phyloP scores from a whole-genome alignment of 2,888 invertebrate genomes.

The Latheticus oryzae region DNA sequence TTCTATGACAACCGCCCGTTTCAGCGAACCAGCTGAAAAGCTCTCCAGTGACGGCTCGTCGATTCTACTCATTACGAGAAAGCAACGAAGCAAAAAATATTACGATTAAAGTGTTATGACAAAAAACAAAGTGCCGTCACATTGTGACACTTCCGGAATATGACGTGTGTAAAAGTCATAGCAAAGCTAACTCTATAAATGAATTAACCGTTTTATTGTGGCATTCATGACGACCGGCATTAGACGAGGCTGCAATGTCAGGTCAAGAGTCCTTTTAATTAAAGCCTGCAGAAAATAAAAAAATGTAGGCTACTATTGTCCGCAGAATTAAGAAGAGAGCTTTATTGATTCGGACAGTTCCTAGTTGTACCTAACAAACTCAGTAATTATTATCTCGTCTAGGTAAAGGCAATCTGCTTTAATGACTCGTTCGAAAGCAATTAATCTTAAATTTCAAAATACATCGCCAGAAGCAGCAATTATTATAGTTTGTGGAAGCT shows the following conservation, averaged over 20 bases:
- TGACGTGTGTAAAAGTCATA: too few species aligned
- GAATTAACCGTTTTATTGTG: conserved; percentile 20
- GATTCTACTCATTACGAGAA: conserved; percentile 17
- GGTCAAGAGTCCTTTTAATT: conserved; percentile 22
- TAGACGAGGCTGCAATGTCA: conserved; percentile 13
- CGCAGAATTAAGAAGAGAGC: conserved; percentile 25
- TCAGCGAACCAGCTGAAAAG: conserved; percentile 36
- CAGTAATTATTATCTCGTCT: conserved; percentile 18
- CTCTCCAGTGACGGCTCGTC: conserved; percentile 31
- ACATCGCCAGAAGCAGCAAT: conserved; percentile 38
- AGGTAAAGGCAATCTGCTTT: conserved; percentile 27
- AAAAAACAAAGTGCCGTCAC: too few species aligned
- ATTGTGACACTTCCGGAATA: too few species aligned
- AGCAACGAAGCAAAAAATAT: conserved; percentile 23
- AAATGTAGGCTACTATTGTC: conserved; percentile 1
- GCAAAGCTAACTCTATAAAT: conserved; percentile 14
- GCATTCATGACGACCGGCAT: conserved; percentile 19
- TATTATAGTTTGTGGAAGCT: conserved; percentile 31
- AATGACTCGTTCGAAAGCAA: conserved; percentile 35
- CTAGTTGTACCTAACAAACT: conserved; percentile 28
- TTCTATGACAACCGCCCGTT: conserved; percentile 43
- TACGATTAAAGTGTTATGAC: too few species aligned
- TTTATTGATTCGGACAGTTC: conserved; percentile 25
- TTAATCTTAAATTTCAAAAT: conserved; percentile 39
- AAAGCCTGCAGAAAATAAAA: conserved; percentile 17